Evolutionary conservation across 2,797 vertebrate genomes (phyloP), one percentile per base, ranked within the genome.

Genomic region (Anguilla obscura): DNA sequence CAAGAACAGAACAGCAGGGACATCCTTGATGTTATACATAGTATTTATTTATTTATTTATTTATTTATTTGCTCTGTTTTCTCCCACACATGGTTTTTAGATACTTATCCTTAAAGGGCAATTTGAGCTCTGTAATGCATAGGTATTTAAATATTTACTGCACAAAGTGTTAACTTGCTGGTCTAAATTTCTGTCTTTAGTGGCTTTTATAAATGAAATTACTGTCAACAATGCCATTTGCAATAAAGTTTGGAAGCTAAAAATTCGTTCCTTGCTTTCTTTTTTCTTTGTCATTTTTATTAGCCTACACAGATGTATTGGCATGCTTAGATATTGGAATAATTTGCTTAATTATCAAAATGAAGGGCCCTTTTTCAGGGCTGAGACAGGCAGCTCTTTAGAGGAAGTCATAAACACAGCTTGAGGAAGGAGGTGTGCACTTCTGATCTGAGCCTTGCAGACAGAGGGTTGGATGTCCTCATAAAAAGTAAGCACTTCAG

Each of bases 281-380:
- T 45, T 84, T 63, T 16, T 52, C 82, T 71, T 54, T 48, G 58
- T 40, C 69, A 74, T 84, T 9, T 50, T 79, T 24, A 82, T 50
- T 33, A 88, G 18, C 84, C 54, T 90, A 45, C 56, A 80, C 86
- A 87, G 88, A 76, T 12, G 40, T 86, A 60, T 45, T 27, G 48
- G 88, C 87, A 86, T 88, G 27, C 24, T 16, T 58, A 84, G 79
- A 85, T 66, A 87, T 84, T 76, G 56, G 33, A 1, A 4, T 18
- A 86, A 88, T 76, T 89, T 71, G 74, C 54, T 85, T 76, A 86
- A 90, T 85, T 58, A 82, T 1, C 79, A 36, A 69, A 58, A 87
- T 54, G 82, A 52, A 86, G 86, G 71, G 66, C 88, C 74, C 82
- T 87, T 89, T 89, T 85, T 82, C 88, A 87, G 58, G 76, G 89